Conservation (phyloP, 2,888 invertebrate species). For the Habrosyne pyritoides region DNA sequence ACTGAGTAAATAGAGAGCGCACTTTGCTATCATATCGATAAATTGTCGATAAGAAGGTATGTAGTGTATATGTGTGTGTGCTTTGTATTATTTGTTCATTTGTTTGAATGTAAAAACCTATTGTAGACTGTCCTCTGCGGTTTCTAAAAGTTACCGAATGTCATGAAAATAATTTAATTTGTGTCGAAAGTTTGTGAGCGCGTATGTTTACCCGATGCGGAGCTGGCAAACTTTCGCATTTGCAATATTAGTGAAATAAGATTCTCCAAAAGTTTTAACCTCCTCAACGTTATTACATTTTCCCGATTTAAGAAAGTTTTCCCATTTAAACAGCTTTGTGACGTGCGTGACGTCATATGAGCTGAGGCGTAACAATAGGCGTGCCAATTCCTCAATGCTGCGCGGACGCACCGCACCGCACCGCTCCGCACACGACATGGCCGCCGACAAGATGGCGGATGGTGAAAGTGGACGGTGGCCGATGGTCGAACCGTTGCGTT, state of each 20-base stretch:
- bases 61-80: no score
- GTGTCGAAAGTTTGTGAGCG: no score
- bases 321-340: slow-evolving; percentile 2
- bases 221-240: no score
- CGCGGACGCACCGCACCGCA: slow-evolving; percentile 32
- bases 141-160: no score
- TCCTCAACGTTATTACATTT: not conserved
- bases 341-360: slow-evolving; percentile 44
- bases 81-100: no score
- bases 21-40: not conserved
- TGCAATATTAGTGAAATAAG: no score
- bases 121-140: no score
- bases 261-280: no score
- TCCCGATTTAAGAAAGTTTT: not conserved
- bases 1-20: not conserved
- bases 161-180: no score
- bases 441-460: slow-evolving; percentile 73
- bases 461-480: slow-evolving; percentile 76
- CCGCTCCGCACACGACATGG: slow-evolving; percentile 54
- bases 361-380: slow-evolving; percentile 53
- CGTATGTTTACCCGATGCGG: no score
- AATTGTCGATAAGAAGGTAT: no score
- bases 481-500: slow-evolving; percentile 45
- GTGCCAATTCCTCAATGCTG: slow-evolving; percentile 65
- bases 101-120: no score